phyloP scores from a whole-genome alignment of 1,140 invertebrate genomes.

The Pseudachorutes palmiensis region DNA sequence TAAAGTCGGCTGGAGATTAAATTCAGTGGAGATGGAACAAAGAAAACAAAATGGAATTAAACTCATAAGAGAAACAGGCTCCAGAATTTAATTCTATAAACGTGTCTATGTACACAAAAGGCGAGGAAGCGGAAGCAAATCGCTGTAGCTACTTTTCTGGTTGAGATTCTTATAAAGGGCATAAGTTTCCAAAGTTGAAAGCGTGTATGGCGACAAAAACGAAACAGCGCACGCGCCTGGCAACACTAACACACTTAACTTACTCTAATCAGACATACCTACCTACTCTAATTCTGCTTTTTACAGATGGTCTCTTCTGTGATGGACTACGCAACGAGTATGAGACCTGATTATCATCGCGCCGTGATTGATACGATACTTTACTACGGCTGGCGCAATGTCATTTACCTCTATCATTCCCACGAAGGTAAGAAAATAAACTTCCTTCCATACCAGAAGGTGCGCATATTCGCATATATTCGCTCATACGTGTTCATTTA shows the following conservation, averaged over 20 bases:
- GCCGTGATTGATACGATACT: conserved; percentile 86
- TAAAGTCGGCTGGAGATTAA: background rate
- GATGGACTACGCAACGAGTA: conserved; percentile 78
- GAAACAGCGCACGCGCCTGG: no score
- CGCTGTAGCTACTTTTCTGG: no score
- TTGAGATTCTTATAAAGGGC: no score
- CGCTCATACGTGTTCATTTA: background rate
- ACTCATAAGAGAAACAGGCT: background rate
- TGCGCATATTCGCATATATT: background rate
- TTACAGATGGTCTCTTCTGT: conserved; percentile 37
- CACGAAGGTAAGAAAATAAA: conserved; percentile 70
- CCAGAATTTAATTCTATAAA: no score
- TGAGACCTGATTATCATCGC: conserved; percentile 88
- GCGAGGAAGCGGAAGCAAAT: no score
- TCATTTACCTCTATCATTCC: conserved; percentile 91
- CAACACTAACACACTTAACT: no score
- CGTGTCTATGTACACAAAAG: no score
- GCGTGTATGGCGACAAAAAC: no score
- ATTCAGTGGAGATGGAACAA: background rate
- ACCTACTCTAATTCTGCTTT: no score
- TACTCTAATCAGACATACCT: no score
- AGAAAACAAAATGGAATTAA: background rate
- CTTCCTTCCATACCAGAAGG: background rate
- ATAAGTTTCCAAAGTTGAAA: no score
- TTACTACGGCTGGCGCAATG: conserved; percentile 82